A percentile compares a stretch with the other conserved stretches of the same genome.
These are phyloP conservation scores for Arnoldichthys spilopterus DNA, from an alignment of 2,797 vertebrate genomes.

Conservation along the genomic window DNA sequence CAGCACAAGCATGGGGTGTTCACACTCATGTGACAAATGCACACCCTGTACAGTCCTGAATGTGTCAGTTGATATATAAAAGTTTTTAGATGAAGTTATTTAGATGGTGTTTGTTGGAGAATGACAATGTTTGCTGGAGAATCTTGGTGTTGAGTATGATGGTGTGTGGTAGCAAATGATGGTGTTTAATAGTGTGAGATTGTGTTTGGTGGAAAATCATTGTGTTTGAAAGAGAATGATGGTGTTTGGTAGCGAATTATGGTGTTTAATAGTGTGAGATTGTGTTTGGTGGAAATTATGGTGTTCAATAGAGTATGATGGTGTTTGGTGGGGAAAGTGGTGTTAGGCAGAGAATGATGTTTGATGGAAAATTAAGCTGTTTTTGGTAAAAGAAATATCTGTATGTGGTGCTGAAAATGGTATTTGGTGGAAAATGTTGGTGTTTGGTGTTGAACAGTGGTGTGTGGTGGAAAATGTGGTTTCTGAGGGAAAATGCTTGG, in stretches of 20 bases:
- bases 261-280: too few species aligned
- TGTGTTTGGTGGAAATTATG: not conserved
- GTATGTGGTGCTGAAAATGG: too few species aligned
- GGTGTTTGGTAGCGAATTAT: too few species aligned
- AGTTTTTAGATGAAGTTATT: too few species aligned
- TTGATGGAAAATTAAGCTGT: not conserved
- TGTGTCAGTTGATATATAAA: not conserved
- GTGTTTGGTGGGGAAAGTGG: not conserved
- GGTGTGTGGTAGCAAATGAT: not conserved
- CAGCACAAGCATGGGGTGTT: conserved; percentile 4
- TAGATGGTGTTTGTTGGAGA: not conserved
- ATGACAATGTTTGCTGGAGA: not conserved
- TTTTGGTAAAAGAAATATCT: too few species aligned
- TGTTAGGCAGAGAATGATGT: not conserved
- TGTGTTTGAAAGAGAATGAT: not conserved
- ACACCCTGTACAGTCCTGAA: not conserved
- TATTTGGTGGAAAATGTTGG: too few species aligned
- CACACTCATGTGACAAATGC: conserved; percentile 4
- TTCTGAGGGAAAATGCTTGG: not conserved
- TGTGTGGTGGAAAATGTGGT: too few species aligned
- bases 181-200: not conserved
- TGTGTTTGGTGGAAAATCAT: not conserved
- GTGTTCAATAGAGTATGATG: not conserved
- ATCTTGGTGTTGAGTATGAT: not conserved
- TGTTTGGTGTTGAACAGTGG: too few species aligned